Evolutionary conservation across 2,888 invertebrate species (phyloP).

Genomic region (Piscicola geometra): DNA sequence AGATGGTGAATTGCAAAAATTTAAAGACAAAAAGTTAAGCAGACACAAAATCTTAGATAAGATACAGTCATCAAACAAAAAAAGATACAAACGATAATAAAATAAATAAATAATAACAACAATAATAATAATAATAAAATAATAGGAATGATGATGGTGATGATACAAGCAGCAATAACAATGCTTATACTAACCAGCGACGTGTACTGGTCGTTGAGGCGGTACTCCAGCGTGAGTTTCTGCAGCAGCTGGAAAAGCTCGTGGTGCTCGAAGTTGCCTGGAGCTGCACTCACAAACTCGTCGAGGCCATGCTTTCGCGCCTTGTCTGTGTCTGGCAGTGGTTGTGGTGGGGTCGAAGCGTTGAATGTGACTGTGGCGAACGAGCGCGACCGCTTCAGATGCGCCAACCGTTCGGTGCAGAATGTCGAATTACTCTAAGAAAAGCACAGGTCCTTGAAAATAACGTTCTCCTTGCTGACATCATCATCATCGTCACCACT

Average conservation of each 20-base stretch:
- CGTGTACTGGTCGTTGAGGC: slow-evolving; percentile 94
- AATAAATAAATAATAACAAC: no score
- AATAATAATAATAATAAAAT: no score
- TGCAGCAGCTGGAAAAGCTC: slow-evolving; percentile 85
- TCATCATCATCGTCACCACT: not conserved
- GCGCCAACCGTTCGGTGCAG: no score
- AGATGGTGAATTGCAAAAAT: no score
- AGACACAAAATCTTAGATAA: no score
- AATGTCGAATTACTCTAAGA: not conserved
- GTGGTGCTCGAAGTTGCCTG: slow-evolving; percentile 92
- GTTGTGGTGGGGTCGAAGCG: not conserved
- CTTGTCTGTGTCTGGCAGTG: slow-evolving; percentile 77
- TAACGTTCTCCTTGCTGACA: not conserved
- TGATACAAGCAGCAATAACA: not conserved
- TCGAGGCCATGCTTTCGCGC: slow-evolving; percentile 97
- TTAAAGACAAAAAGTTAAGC: no score
- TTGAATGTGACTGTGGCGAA: no score
- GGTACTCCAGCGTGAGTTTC: slow-evolving; percentile 84
- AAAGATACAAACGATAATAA: no score
- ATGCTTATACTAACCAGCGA: slow-evolving; percentile 65
- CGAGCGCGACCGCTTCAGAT: no score
- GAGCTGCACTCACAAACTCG: slow-evolving; percentile 97
- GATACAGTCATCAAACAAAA: no score
- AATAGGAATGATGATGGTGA: no score
- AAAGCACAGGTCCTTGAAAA: not conserved